Evolutionary conservation across 1,140 invertebrate genomes (phyloP).

Genomic region (Caenorhabditis brenneri): DNA sequence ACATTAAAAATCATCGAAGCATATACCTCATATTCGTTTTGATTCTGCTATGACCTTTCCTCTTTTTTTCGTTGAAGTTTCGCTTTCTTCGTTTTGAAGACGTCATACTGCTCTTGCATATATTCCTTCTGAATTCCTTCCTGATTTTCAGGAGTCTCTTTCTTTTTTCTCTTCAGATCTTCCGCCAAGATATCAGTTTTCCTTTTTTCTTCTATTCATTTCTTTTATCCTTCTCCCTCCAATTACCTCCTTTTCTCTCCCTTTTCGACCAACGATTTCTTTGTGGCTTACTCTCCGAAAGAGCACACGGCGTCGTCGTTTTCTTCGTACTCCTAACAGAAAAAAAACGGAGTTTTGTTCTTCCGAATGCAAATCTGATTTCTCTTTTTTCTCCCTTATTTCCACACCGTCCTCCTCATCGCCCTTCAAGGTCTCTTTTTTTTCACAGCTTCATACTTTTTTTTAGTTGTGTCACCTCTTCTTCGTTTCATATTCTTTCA

Average conservation of each 20-base stretch:
- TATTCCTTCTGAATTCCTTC: neutral
- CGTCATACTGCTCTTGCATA: neutral
- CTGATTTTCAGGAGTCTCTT: neutral
- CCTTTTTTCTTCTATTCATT: neutral
- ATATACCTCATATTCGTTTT: neutral
- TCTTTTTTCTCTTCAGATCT: neutral
- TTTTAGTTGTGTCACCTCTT: slow-evolving; percentile 12
- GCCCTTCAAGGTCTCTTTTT: slow-evolving; percentile 9
- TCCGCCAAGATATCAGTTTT: slow-evolving; percentile 8
- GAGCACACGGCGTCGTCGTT: neutral
- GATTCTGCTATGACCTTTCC: neutral
- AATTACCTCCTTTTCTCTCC: slow-evolving; percentile 7
- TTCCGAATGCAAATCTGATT: slow-evolving; percentile 37
- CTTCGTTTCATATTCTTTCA: slow-evolving; percentile 11
- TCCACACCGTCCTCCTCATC: neutral
- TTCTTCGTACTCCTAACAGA: neutral
- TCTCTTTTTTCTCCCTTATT: neutral
- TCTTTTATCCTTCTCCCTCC: neutral
- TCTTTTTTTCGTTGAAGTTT: neutral
- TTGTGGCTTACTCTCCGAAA: neutral
- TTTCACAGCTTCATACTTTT: slow-evolving; percentile 3
- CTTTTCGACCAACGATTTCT: neutral
- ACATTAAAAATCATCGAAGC: neutral
- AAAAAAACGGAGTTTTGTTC: neutral
- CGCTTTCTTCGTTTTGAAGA: neutral